Conservation (phyloP, 2,797 vertebrate species). For the Crenichthys baileyi region DNA sequence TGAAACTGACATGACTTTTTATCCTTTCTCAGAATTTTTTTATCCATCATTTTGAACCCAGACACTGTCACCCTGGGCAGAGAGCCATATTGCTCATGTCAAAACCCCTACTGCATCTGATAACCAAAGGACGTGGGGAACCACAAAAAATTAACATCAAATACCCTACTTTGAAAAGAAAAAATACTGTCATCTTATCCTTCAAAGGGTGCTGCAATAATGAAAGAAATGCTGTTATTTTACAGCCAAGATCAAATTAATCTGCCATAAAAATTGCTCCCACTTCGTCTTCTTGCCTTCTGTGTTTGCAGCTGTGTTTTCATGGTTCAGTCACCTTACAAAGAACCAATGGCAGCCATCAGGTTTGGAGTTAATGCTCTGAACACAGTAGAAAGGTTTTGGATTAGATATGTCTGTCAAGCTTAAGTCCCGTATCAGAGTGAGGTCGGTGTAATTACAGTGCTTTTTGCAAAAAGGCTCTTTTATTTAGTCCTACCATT, state of each 20-base stretch:
- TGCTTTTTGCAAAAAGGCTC: conserved; percentile 2
- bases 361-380: background rate
- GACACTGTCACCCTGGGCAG: background rate
- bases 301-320: background rate
- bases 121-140: background rate
- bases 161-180: background rate
- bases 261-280: background rate
- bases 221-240: background rate
- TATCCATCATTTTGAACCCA: background rate
- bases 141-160: too few relatives aligned
- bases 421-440: conserved; percentile 10
- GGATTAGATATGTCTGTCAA: conserved; percentile 11
- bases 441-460: conserved; percentile 6
- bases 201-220: background rate
- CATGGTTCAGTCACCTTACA: background rate
- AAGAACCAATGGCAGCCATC: conserved; percentile 3
- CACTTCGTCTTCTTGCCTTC: background rate
- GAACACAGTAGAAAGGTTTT: conserved; percentile 12
- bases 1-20: background rate
- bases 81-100: background rate
- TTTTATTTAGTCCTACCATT: conserved; percentile 14
- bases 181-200: background rate
- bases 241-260: background rate
- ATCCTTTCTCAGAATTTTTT: background rate
- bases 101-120: background rate